These are phyloP conservation scores for Orgyia antiqua DNA, from an alignment of 2,888 invertebrate species.

Conservation along the genomic window DNA sequence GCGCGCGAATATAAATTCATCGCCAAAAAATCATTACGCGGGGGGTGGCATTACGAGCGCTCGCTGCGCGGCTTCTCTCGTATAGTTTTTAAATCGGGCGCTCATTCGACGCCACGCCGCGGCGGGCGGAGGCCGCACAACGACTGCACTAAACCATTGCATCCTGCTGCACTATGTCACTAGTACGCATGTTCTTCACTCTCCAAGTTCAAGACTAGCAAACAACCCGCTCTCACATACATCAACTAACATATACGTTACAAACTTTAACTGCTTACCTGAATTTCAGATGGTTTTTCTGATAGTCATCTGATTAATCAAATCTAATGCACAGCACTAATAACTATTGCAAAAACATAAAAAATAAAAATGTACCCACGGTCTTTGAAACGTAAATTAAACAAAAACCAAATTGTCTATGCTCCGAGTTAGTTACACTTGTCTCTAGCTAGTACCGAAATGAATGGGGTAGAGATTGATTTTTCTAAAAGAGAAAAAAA, in stretches of 20 bases:
- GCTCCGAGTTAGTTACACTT: no score
- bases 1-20: conserved; percentile 86
- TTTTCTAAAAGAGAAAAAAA: conserved; percentile 36
- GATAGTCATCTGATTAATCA: no score
- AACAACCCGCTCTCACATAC: no score
- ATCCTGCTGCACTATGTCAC: conserved; percentile 39
- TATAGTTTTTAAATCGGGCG: conserved; percentile 78
- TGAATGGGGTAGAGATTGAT: conserved; percentile 36
- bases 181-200: conserved; percentile 56
- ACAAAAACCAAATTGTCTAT: no score
- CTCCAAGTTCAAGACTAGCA: conserved; percentile 16
- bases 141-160: conserved; percentile 43
- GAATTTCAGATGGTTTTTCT: no score
- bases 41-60: conserved; percentile 83
- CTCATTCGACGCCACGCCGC: conserved; percentile 73
- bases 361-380: no score
- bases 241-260: no score
- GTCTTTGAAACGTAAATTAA: no score
- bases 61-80: conserved; percentile 71
- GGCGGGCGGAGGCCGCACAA: conserved; percentile 58
- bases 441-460: no score
- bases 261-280: no score
- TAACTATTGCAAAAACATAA: no score
- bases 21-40: conserved; percentile 93
- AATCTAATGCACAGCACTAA: no score